A percentile compares a stretch with the other conserved stretches of the same genome.
phyloP scores from a whole-genome alignment of 1,140 invertebrate genomes.

The Pollicipes pollicipes region DNA sequence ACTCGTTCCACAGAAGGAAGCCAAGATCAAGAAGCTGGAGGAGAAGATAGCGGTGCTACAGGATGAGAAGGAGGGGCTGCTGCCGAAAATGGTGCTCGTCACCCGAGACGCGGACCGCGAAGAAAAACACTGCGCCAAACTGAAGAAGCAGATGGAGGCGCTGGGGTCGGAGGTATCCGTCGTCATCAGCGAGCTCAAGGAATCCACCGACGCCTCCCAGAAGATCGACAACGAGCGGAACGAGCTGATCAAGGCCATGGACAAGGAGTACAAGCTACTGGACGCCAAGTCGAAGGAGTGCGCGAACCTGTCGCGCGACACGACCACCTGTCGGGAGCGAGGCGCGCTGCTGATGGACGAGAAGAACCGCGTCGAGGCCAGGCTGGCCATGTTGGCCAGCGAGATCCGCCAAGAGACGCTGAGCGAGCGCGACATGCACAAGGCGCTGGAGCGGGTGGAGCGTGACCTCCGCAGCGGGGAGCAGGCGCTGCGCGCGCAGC shows the following conservation, averaged over 20 bases:
- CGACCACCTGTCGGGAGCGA: not conserved
- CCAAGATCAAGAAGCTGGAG: not conserved
- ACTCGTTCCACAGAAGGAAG: not conserved
- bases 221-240: not conserved
- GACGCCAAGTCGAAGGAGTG: not conserved
- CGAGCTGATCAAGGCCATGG: not conserved
- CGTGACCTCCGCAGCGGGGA: not conserved
- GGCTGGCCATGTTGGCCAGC: not conserved
- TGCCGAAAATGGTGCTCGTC: not conserved
- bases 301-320: not conserved
- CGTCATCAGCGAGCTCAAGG: not conserved
- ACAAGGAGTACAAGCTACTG: not conserved
- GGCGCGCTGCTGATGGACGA: not conserved
- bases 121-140: not conserved
- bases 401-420: not conserved
- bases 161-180: not conserved
- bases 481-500: not conserved
- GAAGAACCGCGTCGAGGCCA: not conserved
- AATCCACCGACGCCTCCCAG: not conserved
- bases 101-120: not conserved
- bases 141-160: not conserved
- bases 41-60: not conserved
- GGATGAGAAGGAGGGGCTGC: not conserved
- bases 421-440: not conserved
- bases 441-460: not conserved